Percentiles rank a stretch among this genome's conserved stretches.
phyloP scores from a whole-genome alignment of 1,140 invertebrate species.

The Luehdorfia chinensis region DNA sequence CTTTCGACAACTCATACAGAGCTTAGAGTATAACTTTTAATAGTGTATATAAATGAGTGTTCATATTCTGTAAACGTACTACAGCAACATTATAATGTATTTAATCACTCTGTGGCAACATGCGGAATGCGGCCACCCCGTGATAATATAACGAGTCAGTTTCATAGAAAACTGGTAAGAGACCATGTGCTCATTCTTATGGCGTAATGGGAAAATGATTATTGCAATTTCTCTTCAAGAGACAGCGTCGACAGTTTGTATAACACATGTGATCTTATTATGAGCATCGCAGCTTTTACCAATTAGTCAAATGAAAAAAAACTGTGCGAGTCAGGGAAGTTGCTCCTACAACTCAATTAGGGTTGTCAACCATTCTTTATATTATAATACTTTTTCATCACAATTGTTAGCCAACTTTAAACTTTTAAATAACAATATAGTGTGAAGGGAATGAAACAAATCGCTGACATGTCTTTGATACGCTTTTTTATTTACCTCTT shows the following conservation, averaged over 20 bases:
- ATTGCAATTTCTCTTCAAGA: conserved; percentile 22
- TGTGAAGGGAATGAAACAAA: neutral
- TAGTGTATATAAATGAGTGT: neutral
- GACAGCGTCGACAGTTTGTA: neutral
- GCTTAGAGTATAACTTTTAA: too few relatives aligned
- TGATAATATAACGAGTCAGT: conserved; percentile 15
- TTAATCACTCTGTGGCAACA: conserved; percentile 14
- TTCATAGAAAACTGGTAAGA: conserved; percentile 6
- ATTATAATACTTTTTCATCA: too few relatives aligned
- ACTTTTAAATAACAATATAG: neutral
- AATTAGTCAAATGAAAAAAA: conserved; percentile 1
- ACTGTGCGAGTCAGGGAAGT: neutral
- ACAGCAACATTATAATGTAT: conserved; percentile 2
- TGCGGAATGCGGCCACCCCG: conserved; percentile 21
- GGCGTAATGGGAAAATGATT: conserved; percentile 29
- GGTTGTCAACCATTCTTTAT: neutral
- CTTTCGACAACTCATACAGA: too few relatives aligned
- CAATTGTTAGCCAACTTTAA: too few relatives aligned
- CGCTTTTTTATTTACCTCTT: too few relatives aligned
- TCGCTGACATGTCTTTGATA: too few relatives aligned
- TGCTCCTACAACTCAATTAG: neutral
- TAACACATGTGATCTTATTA: conserved; percentile 1
- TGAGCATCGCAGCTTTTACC: neutral
- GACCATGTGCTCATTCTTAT: conserved; percentile 12
- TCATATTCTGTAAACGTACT: neutral